Evolutionary conservation across 1,140 invertebrate species (phyloP), one percentile per base, ranked within the genome.

Genomic region (Drosophila tropicalis): DNA sequence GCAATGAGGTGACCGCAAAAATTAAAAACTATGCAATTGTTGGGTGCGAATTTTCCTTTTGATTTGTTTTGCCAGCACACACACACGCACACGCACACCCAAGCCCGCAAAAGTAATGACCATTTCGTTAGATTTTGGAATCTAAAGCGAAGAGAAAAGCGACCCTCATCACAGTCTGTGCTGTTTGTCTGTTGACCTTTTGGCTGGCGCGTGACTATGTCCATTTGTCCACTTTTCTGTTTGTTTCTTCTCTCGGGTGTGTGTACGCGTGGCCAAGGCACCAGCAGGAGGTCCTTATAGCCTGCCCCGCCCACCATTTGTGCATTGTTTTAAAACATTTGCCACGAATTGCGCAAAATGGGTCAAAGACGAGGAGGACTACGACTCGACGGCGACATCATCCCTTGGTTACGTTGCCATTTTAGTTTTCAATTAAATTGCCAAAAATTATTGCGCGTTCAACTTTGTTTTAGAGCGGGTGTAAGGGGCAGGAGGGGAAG

Each of bases 401-500:
- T 58, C 56, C 56, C 56, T 58, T 58, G 56, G 29, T 10, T 19
- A 58, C 17, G 29, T 36, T 36, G 44, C 44, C 44, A 58, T 36
- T 58, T 32, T 36, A 34, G 55, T 36, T 58, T 58, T 58, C 56
- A 58, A 58, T 58, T 58, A 58, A 58, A 58, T 58, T 32, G 56
- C 32, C 56, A 15, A 36, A 58, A 58, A 36, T 58, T 36, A 58
- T 58, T 58, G 56, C 56, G n/a, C 17, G 34, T 57, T 29, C 29
- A 57, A 58, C 32, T 58, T 51, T 51, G 44, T 22, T 19, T 17
- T 7, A 19, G 15, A 47, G 7, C 17, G 44, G 19, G 15, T 10
- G 17, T 9, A 2, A 3, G 5, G 5, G 41, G 41, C 1, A 19
- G 44, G 17, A 10, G 12, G 9, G 44, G 44, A 7, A 1, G 29